These are phyloP conservation scores for Ypsolopha scabrella DNA, from an alignment of 2,888 invertebrate species.

Conservation along the genomic window DNA sequence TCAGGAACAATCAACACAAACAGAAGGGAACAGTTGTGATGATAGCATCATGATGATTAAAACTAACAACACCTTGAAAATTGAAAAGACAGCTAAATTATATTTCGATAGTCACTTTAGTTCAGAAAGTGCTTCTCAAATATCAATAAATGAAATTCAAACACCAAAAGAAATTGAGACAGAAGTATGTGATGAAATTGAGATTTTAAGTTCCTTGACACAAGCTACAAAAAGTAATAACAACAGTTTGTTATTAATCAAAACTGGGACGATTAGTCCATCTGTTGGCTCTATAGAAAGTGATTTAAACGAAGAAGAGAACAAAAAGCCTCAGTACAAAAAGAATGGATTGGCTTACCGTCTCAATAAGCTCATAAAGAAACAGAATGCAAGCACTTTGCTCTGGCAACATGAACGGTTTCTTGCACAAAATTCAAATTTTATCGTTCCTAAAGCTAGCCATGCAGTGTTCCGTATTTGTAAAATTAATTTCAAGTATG, in stretches of 20 bases:
- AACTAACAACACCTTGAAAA: constrained; percentile 11
- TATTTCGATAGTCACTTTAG: constrained; percentile 47
- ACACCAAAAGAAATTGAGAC: constrained; percentile 24
- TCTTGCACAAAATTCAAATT: constrained; percentile 51
- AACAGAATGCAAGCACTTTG: constrained; percentile 49
- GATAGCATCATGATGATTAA: constrained; percentile 3
- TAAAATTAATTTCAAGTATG: constrained; percentile 37
- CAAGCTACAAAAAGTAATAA: constrained; percentile 16
- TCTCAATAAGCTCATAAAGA: constrained; percentile 48
- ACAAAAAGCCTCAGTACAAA: constrained; percentile 46
- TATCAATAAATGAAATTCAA: constrained; percentile 38
- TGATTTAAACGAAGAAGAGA: constrained; percentile 14
- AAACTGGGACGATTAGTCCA: constrained; percentile 9
- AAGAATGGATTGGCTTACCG: constrained; percentile 57
- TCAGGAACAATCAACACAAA: not conserved
- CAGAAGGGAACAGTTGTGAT: not conserved
- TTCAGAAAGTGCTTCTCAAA: constrained; percentile 34
- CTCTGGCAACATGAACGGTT: constrained; percentile 69
- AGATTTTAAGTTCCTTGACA: constrained; percentile 29
- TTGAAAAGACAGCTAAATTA: constrained; percentile 33
- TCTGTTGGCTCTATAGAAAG: constrained; percentile 11
- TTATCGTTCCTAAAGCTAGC: constrained; percentile 44
- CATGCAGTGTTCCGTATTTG: constrained; percentile 30
- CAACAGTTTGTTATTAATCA: constrained; percentile 12
- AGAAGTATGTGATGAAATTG: constrained; percentile 34